Base-by-base conservation (phyloP, 2,113 vertebrate genomes). In the Anhinga anhinga region DNA sequence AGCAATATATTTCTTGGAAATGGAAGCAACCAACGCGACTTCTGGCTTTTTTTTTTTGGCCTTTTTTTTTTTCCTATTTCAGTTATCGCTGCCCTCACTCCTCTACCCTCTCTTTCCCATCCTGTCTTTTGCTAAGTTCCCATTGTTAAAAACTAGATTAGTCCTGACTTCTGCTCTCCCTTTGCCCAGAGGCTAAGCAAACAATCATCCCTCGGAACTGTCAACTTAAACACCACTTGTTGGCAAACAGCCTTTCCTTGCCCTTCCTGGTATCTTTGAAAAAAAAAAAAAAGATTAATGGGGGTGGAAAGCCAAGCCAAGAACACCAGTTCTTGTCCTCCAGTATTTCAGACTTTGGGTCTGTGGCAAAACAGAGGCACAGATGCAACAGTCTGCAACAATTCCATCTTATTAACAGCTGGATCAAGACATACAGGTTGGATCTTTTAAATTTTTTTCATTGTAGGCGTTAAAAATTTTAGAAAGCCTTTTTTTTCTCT, bases 191-290 rank as follows among this genome's bases (percentile, higher is more conserved):
- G 29, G 44, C 50, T 82, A 71, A 79, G 81, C 34, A 80, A 97
- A 85, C 59, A 90, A 50, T 20, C 62, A 34, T 66, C 22, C 49
- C 4, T 80, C 63, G 27, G 26, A 81, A 76, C 63, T n/a, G 38
- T 50, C 52, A 88, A 82, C 49, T 82, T 92, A 85, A 95, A 89
- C 56, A 47, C 49, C 18, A 55, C 52, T 97, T 82, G 80, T 95
- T 97, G 96, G 88, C 86, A 87, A 96, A 63, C 45, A 87, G 40
- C 79, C 49, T 53, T 36, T 65, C n/a, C 40, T 93, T 86, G 82
- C 69, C 78, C 56, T 95, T 95, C 74, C 27, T 63, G 40, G 56
- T 88, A 85, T 72, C 18, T 86, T 49, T 8, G 26, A n/a, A 65
- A 27, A 44, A 61, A 62, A 38, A 45, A 58, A 80, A 22, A 38